Base-by-base conservation (phyloP, 2,113 vertebrate genomes). In the Crotophaga sulcirostris region DNA sequence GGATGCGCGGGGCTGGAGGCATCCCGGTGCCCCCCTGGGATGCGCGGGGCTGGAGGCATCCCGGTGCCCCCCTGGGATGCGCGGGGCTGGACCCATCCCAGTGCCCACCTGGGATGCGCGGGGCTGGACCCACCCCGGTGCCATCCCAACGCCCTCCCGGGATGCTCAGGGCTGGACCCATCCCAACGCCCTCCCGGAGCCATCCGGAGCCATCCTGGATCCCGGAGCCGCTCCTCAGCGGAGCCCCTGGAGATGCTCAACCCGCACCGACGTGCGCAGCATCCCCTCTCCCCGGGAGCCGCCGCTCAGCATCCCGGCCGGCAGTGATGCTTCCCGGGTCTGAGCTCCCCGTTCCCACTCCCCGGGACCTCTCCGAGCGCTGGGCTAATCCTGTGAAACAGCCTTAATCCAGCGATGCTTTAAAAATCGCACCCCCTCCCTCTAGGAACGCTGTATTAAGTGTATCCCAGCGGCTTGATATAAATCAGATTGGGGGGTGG, bases 391-490 rank as follows among this genome's bases (percentile, higher is more conserved):
- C 95, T 66, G 17, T 7, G 8, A n/a, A 33, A 31, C 40, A 1
- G 69, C 23, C 24, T 18, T 16, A 29, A 23, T 6, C 17, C 80
- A 4, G 80, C 13, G 38, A 11, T 16, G 90, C 76, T 63, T 69
- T 24, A 24, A 63, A 38, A 36, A n/a, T 23, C 64, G 10, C 94
- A 24, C 24, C 47, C 47, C 36, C 81, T 52, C 83, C 67, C 47
- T 42, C 67, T 42, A 25, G 88, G 87, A 91, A 80, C 4, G 84
- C 36, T 24, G 66, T 11, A 36, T 54, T 70, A 77, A 89, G 95
- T 59, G 91, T 84, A 89, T 64, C 84, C 83, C 89, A 16, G 74
- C 72, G 81, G 94, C 76, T 60, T 21, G 97, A 66, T 91, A 77
- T 31, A 68, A 94, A 91, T 88, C 94, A 76, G 94, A 42, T 72